phyloP scores from a whole-genome alignment of 2,797 vertebrate genomes.

The Halcyon leucocephala region DNA sequence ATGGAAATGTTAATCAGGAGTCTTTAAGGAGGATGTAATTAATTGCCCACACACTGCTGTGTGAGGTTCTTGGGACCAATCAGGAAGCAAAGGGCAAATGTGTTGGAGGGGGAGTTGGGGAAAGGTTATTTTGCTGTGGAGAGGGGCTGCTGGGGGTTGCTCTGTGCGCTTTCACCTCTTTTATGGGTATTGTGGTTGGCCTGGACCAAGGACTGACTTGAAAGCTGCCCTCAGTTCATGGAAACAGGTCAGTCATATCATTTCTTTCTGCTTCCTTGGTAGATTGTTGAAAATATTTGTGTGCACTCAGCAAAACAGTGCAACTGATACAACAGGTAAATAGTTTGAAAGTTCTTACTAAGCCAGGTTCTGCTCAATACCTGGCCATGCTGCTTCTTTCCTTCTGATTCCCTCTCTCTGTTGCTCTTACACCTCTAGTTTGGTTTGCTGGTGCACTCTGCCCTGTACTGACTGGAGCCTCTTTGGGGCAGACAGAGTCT shows the following conservation, averaged over 20 bases:
- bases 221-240: background rate
- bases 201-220: background rate
- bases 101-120: background rate
- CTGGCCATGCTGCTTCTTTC: background rate
- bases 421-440: background rate
- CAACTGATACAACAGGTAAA: background rate
- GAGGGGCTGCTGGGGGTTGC: background rate
- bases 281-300: fast-evolving
- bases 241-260: background rate
- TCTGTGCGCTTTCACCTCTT: fast-evolving
- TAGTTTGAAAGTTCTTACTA: background rate
- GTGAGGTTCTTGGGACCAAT: slow-evolving; percentile 32
- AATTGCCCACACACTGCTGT: background rate
- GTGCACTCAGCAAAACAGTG: background rate
- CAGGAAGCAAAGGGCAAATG: slow-evolving; percentile 12
- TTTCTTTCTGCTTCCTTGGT: background rate
- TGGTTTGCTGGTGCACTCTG: background rate
- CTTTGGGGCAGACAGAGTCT: background rate
- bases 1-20: slow-evolving; percentile 58
- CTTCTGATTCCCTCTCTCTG: fast-evolving
- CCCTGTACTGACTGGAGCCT: background rate
- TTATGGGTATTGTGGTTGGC: background rate
- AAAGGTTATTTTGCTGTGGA: background rate
- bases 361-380: background rate
- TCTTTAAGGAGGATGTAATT: slow-evolving; percentile 49